These are phyloP conservation scores for Uloborus diversus DNA, from an alignment of 1,140 invertebrate species.

Conservation along the genomic window DNA sequence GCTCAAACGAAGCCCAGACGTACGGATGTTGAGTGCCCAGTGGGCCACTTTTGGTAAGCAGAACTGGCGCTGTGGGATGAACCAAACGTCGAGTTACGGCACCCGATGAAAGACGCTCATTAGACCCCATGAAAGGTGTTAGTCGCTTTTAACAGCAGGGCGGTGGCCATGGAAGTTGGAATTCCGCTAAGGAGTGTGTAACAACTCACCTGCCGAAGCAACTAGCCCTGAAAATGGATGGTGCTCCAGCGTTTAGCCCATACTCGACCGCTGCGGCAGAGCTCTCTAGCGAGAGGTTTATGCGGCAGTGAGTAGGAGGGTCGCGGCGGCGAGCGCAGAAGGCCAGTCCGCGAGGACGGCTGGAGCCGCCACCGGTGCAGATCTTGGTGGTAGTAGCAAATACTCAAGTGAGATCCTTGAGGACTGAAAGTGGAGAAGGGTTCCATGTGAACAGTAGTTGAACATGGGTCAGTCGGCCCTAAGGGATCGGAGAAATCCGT, in stretches of 20 bases:
- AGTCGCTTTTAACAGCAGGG: too few species aligned
- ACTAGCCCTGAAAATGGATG: constrained; percentile 92
- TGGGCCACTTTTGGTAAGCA: constrained; percentile 92
- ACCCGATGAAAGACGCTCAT: constrained; percentile 69
- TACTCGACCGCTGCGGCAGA: constrained; percentile 65
- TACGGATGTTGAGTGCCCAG: constrained; percentile 75
- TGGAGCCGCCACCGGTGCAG: constrained; percentile 80
- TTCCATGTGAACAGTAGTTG: constrained; percentile 89
- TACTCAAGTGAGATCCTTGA: too few species aligned
- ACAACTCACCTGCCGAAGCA: too few species aligned
- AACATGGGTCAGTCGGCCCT: constrained; percentile 84
- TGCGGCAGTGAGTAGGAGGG: constrained; percentile 77
- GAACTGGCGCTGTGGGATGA: too few species aligned
- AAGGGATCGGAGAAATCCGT: constrained; percentile 67
- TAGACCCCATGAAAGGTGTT: constrained; percentile 82
- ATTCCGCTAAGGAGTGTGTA: constrained; percentile 88
- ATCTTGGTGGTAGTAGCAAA: constrained; percentile 73
- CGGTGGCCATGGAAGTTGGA: constrained; percentile 90
- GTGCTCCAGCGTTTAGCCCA: constrained; percentile 79
- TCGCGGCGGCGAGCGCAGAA: constrained; percentile 77
- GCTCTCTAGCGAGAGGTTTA: constrained; percentile 64
- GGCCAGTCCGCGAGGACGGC: constrained; percentile 69
- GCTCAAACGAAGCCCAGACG: constrained; percentile 72
- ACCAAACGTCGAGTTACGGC: constrained; percentile 76
- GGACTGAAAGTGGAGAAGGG: not conserved